A percentile compares a stretch with the other conserved stretches of the same genome.
Evolutionary conservation across 35 echinoderm and acorn worm species (phyloP).

Genomic region (Acanthaster planci): DNA sequence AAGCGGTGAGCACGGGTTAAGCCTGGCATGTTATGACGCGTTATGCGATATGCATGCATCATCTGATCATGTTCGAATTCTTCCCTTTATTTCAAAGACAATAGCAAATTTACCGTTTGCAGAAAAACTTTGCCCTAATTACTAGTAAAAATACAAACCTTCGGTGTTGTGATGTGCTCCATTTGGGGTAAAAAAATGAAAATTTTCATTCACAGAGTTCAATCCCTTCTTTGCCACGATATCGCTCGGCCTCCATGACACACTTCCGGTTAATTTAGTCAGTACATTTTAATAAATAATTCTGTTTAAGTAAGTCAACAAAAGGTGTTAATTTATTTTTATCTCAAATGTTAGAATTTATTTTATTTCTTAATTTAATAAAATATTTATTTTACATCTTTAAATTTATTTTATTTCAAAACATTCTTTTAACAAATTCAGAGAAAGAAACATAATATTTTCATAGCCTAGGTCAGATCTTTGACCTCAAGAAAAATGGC

Average conservation of each 20-base stretch:
- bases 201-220: too few species aligned
- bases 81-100: too few species aligned
- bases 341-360: neutral
- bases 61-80: too few species aligned
- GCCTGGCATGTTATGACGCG: too few species aligned
- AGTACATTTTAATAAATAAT: neutral
- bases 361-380: neutral
- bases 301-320: neutral
- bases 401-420: neutral
- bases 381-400: neutral
- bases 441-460: neutral
- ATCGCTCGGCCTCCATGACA: conserved; percentile 26
- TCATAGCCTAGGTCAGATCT: neutral
- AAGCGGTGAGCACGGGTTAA: too few species aligned
- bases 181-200: neutral
- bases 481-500: conserved; percentile 17
- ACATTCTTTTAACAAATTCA: neutral
- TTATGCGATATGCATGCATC: too few species aligned
- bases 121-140: too few species aligned
- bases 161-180: conserved; percentile 18
- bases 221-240: neutral
- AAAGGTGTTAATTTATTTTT: too few species aligned
- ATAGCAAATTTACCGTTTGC: too few species aligned
- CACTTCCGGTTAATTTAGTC: conserved; percentile 21
- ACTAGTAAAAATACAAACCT: neutral